Conservation (phyloP, 2,888 invertebrate species). For the Meloe dianella region DNA sequence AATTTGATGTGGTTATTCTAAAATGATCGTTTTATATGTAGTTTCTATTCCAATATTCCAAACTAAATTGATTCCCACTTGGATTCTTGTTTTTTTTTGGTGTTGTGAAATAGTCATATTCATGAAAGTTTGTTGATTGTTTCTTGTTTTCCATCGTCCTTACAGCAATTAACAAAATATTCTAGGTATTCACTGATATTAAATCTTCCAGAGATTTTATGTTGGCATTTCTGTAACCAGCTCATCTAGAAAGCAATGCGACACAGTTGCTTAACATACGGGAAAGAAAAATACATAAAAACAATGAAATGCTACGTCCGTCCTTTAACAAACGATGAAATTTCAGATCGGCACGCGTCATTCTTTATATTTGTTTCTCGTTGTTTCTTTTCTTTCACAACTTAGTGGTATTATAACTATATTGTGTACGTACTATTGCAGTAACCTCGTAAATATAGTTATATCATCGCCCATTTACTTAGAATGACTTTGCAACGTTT, state of each 20-base stretch:
- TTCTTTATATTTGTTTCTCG: background rate
- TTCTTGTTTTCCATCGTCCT: background rate
- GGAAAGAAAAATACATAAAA: background rate
- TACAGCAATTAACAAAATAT: background rate
- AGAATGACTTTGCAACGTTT: background rate
- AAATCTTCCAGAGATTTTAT: background rate
- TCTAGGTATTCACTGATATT: background rate
- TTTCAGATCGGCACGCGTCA: constrained; percentile 6
- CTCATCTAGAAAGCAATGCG: constrained; percentile 4
- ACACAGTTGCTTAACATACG: background rate
- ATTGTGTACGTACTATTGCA: background rate
- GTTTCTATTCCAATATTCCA: no score
- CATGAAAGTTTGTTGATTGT: background rate
- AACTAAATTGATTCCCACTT: no score
- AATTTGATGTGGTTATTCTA: no score
- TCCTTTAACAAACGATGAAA: constrained; percentile 9
- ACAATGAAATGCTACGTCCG: background rate
- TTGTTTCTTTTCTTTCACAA: background rate
- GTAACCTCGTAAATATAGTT: background rate
- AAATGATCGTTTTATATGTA: no score
- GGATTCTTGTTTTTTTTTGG: no score
- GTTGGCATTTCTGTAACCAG: background rate
- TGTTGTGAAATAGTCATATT: background rate
- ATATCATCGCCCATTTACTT: background rate
- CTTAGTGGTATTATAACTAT: background rate